These are phyloP conservation scores for Limanda limanda DNA, from an alignment of 2,113 vertebrate species.

Conservation along the genomic window DNA sequence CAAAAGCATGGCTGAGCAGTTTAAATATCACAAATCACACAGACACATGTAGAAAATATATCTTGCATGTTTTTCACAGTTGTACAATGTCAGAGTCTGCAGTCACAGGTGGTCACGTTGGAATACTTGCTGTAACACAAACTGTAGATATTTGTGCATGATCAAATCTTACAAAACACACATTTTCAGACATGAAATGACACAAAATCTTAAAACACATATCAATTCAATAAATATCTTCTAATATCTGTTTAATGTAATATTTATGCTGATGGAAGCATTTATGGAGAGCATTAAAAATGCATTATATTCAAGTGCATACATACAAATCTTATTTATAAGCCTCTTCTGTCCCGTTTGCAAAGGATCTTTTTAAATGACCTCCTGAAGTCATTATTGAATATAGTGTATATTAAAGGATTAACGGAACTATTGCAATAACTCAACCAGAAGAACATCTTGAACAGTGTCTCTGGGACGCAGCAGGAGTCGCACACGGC, in stretches of 20 bases:
- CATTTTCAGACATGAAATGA: neutral
- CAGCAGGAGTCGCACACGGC: slow-evolving; percentile 85
- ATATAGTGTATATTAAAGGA: slow-evolving; percentile 94
- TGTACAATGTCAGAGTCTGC: slow-evolving; percentile 11
- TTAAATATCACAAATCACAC: slow-evolving; percentile 1
- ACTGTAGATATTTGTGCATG: slow-evolving; percentile 2
- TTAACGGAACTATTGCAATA: slow-evolving; percentile 92
- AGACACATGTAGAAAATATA: slow-evolving; percentile 8
- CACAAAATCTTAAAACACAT: slow-evolving; percentile 24
- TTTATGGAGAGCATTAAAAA: neutral
- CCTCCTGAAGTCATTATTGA: slow-evolving; percentile 93
- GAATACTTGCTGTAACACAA: slow-evolving; percentile 19
- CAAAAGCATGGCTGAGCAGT: neutral
- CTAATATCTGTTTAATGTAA: neutral
- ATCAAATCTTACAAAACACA: slow-evolving; percentile 33
- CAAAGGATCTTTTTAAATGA: slow-evolving; percentile 95
- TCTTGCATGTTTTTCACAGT: slow-evolving; percentile 8
- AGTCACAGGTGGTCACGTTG: slow-evolving; percentile 10
- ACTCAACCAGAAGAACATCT: slow-evolving; percentile 95
- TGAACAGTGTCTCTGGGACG: slow-evolving; percentile 88
- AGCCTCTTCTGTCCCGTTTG: slow-evolving; percentile 39
- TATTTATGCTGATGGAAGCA: slow-evolving; percentile 13
- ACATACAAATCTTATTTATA: slow-evolving; percentile 13
- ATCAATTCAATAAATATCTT: slow-evolving; percentile 21
- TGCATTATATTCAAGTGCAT: neutral